Base-by-base conservation (phyloP, 1,140 invertebrate genomes). In the Hesperophylax magnus region DNA sequence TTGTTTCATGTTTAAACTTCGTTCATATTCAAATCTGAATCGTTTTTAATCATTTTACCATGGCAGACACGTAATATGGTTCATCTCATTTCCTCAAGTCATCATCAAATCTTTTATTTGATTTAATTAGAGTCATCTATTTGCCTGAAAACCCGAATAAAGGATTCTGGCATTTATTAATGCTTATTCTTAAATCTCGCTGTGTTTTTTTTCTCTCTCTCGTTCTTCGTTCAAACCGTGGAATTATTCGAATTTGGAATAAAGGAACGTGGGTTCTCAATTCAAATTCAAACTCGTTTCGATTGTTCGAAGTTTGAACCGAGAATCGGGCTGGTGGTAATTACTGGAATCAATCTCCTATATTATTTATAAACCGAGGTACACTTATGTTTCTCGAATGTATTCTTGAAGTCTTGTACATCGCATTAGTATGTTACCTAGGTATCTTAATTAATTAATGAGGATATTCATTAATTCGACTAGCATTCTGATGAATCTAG, bases 221-320 rank as follows among this genome's bases (percentile, higher is more conserved):
- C 31, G 11, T 31, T 31, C 63, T 11, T 3, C 39, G 39, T 47
- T 47, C 63, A 67, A 67, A 31, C 63, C 63, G 63, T 67, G 63
- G 63, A 67, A 67, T 67, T 27, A 67, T 67, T 67, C 63, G 31
- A 67, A 67, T 67, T 67, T 67, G 24, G 63, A 67, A 67, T 67
- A 67, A 67, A 67, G 27, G 63, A 67, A 67, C 63, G 63, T 67
- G 63, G 63, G 63, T 18, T 67, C 63, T 67, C 63, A 67, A 67
- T 67, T 67, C 63, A 67, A 67, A 67, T 67, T 67, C 24, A 67
- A 67, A 67, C 63, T 67, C 31, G 63, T 67, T 67, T 31, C 63
- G 63, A 67, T 67, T 67, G 63, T 67, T 67, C 63, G 63, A 67
- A 34, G 31, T 67, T 67, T 67, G 27, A 67, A 34, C 24, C 22